A percentile compares a stretch with the other conserved stretches of the same genome.
Evolutionary conservation across 1,140 invertebrate species (phyloP).

Genomic region (Brevipalpus yothersi): DNA sequence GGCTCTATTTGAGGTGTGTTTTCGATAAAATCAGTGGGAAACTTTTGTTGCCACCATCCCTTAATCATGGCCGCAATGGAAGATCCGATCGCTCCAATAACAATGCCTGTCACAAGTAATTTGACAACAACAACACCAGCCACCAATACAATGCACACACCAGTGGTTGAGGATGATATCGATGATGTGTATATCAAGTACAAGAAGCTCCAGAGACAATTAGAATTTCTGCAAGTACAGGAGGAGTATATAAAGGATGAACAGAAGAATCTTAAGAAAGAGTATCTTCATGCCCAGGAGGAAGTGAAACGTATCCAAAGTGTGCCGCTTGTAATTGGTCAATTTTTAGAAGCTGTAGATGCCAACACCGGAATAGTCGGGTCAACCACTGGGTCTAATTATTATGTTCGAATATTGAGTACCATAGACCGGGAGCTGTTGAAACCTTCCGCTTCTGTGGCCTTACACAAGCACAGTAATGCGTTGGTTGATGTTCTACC

Average conservation of each 20-base stretch:
- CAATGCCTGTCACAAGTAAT: no score
- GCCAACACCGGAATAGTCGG: slow-evolving; percentile 88
- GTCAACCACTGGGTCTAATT: slow-evolving; percentile 65
- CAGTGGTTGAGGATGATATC: slow-evolving; percentile 27
- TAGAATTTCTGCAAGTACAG: slow-evolving; percentile 91
- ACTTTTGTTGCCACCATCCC: no score
- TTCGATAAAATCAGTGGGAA: no score
- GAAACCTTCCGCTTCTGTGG: slow-evolving; percentile 84
- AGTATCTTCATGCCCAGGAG: slow-evolving; percentile 90
- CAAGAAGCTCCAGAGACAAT: slow-evolving; percentile 80
- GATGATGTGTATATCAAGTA: slow-evolving; percentile 84
- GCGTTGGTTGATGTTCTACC: slow-evolving; percentile 88
- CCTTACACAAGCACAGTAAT: slow-evolving; percentile 92
- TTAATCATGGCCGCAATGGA: no score
- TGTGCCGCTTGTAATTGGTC: slow-evolving; percentile 87
- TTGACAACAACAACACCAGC: no score
- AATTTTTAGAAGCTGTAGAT: slow-evolving; percentile 92
- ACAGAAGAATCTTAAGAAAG: slow-evolving; percentile 87
- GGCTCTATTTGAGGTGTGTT: no score
- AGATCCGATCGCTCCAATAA: no score
- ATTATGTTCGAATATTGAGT: slow-evolving; percentile 81
- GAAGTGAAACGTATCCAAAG: slow-evolving; percentile 87
- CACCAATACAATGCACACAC: no score
- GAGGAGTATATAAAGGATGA: slow-evolving; percentile 98
- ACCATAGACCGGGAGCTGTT: slow-evolving; percentile 86